Evolutionary conservation across 1,140 invertebrate species (phyloP), one percentile per base, ranked within the genome.

Genomic region (Neodiprion pinetum): DNA sequence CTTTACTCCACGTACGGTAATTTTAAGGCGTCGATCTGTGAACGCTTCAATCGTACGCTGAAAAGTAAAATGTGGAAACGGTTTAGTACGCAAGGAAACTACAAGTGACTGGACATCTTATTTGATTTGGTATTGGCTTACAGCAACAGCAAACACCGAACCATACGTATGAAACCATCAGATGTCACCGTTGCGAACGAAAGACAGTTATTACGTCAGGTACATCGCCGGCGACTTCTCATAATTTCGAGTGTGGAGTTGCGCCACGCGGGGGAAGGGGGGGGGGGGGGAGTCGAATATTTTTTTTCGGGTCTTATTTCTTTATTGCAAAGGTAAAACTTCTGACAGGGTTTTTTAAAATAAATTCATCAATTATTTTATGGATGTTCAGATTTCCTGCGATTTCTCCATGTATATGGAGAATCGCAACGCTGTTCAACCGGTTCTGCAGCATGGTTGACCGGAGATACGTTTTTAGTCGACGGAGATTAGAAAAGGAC

Each of bases 361-460:
- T 40, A 40, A 40, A 40, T 40, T 40, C 28, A 17, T 61, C 53
- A 61, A 76, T 47, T 9, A 79, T 28, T 70, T 75, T 65, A 68
- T 75, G 49, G 10, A 74, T 40, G 71, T 78, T 48, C 12, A 78
- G n/a, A 28, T 77, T 49, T 28, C 75, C 74, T 3, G 75, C 65
- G 40, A 50, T 40, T 61, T 77, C 74, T 8, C 11, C n/a, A 48
- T 79, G 69, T 9, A 72, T 17, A 67, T 79, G 74, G 48, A 77
- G 72, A 40, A 79, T 70, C 21, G 74, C 74, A 66, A 77, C 23
- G 70, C 74, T 67, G 72, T 79, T 79, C 0, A 79, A 67, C n/a
- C 76, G 69, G 72, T 75, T 48, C 72, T 77, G 76, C 17, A 53
- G 11, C 74, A 79, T 79, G 50, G 76, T 78, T 40, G 77, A 77